Base-by-base conservation (phyloP, 1,140 invertebrate species). In the Trichonephila inaurata region DNA sequence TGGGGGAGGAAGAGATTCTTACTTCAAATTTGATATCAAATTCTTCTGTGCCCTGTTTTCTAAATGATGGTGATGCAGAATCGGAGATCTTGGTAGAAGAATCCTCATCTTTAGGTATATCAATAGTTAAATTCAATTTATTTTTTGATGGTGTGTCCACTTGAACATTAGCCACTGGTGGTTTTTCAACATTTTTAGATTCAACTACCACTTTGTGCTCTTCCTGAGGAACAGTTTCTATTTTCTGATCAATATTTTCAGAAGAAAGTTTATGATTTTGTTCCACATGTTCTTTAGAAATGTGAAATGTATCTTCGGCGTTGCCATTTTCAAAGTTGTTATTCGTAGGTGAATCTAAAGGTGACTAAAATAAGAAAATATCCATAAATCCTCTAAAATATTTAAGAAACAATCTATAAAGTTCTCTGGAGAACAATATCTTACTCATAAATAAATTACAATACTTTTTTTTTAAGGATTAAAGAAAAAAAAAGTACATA, bases 1-100 rank as follows among this genome's bases (percentile, higher is more conserved):
- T 0, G 5, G 64, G n/a, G 0, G n/a, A 69, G 7, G n/a, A 12
- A 89, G 5, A 66, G 10, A 16, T 12, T 66, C 58, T 85, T 44
- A 94, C 93, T 61, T 94, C 93, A 85, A 83, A 94, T 61, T 94
- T 94, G 40, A 94, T 85, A 90, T 94, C 93, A 69, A 44, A 94
- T 33, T 94, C 93, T 19, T 66, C 87, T 12, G 93, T 66, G 16
- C 72, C 62, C 14, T 91, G 89, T 28, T 94, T 90, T 85, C 69
- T 90, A 33, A 66, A 72, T 33, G 72, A 89, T 83, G 62, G 87
- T 21, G 88, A 90, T 33, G 61, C 93, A 85, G 87, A 72, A 69
- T 88, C 66, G n/a, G 28, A 77, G 8, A 58, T 60, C 51, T 85
- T 90, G 10, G 72, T 1, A 33, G 33, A 18, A 28, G 72, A 21